These are phyloP conservation scores for Coelopa frigida DNA, from an alignment of 1,140 invertebrate species.

Conservation along the genomic window DNA sequence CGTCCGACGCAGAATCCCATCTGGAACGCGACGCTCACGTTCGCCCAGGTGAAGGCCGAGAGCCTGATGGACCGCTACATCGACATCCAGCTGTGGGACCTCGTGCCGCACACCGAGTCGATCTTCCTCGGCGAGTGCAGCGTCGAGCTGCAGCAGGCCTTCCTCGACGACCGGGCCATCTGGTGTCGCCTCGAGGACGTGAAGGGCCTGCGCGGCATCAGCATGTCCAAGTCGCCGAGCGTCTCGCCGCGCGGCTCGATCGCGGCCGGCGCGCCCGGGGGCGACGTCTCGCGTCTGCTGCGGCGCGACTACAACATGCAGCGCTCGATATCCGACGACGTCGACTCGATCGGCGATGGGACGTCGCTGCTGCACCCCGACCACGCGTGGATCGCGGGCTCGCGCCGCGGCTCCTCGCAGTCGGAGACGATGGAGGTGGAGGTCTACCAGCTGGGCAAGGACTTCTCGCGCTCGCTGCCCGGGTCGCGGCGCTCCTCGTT, in stretches of 20 bases:
- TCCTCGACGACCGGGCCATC: constrained; percentile 74
- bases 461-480: constrained; percentile 76
- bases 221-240: constrained; percentile 58
- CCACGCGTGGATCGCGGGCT: constrained; percentile 68
- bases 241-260: constrained; percentile 74
- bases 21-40: constrained; percentile 84
- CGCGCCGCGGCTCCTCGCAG: constrained; percentile 72
- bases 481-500: constrained; percentile 77
- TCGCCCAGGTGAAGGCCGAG: constrained; percentile 67
- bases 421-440: constrained; percentile 78
- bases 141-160: constrained; percentile 67
- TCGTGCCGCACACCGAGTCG: constrained; percentile 69
- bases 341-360: constrained; percentile 64
- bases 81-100: constrained; percentile 83
- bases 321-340: constrained; percentile 64
- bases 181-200: constrained; percentile 83
- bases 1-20: constrained; percentile 77
- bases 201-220: constrained; percentile 52
- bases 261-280: constrained; percentile 46
- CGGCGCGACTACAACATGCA: constrained; percentile 59
- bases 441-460: constrained; percentile 74
- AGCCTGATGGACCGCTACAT: constrained; percentile 69
- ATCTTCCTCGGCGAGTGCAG: constrained; percentile 77
- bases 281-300: constrained; percentile 53
- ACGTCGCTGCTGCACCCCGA: constrained; percentile 72